Conservation (phyloP, 2,888 invertebrate genomes). For the Hirtodrosophila cameraria region DNA sequence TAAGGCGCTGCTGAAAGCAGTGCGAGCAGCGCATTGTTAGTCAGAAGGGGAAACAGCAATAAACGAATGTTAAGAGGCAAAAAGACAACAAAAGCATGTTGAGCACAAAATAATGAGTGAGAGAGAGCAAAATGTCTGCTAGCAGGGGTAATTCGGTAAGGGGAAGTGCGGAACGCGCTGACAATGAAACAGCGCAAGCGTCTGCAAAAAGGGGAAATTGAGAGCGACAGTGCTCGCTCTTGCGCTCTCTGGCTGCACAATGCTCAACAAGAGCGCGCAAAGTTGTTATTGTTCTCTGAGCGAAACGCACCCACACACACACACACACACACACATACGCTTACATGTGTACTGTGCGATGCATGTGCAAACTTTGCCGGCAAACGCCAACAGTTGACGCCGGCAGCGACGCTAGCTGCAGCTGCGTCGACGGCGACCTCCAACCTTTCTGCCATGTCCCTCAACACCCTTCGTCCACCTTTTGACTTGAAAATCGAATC, state of each 20-base stretch:
- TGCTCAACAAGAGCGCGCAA: conserved; percentile 11
- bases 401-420: conserved; percentile 14
- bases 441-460: conserved; percentile 3
- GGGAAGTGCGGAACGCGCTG: conserved; percentile 52
- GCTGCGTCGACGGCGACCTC: conserved; percentile 39
- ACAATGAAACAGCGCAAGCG: conserved; percentile 63
- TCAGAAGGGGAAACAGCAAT: conserved; percentile 34
- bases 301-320: conserved; percentile 16
- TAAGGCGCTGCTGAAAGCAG: conserved; percentile 37
- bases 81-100: background rate
- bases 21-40: conserved; percentile 28
- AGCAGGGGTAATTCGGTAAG: conserved; percentile 62
- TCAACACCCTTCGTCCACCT: background rate
- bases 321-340: conserved; percentile 6
- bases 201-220: conserved; percentile 69
- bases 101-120: conserved; percentile 11
- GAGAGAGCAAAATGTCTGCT: conserved; percentile 28
- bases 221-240: conserved; percentile 15
- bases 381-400: conserved; percentile 42
- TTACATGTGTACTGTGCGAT: conserved; percentile 24
- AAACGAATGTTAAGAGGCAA: conserved; percentile 14
- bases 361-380: conserved; percentile 63
- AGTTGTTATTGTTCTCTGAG: conserved; percentile 45
- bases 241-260: conserved; percentile 8
- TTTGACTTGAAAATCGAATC: conserved; percentile 3